phyloP scores from a whole-genome alignment of 1,140 invertebrate genomes.

The Dinoponera quadriceps region DNA sequence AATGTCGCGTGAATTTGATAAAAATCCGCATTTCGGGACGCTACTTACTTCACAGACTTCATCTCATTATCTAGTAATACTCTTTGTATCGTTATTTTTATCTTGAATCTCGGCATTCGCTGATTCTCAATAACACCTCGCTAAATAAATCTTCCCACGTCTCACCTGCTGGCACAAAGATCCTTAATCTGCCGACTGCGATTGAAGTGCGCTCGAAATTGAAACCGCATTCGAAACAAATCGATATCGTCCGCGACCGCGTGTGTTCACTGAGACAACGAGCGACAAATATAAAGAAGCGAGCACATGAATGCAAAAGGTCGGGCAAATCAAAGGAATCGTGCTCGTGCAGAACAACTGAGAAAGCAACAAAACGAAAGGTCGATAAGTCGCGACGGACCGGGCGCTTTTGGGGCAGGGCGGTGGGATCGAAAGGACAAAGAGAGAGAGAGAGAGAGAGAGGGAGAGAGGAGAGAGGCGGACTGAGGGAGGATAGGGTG shows the following conservation, averaged over 20 bases:
- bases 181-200: constrained; percentile 66
- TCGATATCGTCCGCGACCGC: constrained; percentile 64
- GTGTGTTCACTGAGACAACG: constrained; percentile 63
- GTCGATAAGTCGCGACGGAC: constrained; percentile 81
- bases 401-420: constrained; percentile 24
- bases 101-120: not conserved
- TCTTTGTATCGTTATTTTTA: not conserved
- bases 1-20: too few species aligned
- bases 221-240: constrained; percentile 38
- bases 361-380: constrained; percentile 80
- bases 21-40: too few species aligned
- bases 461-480: not conserved
- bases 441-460: constrained; percentile 23
- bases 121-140: constrained; percentile 3
- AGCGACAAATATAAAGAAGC: constrained; percentile 60
- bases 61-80: too few species aligned
- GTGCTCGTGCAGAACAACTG: constrained; percentile 67
- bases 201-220: constrained; percentile 31
- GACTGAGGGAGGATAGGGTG: constrained; percentile 3
- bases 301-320: constrained; percentile 46
- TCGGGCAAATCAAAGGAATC: constrained; percentile 74
- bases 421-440: not conserved
- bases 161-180: constrained; percentile 69
- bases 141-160: constrained; percentile 69
- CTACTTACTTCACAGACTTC: too few species aligned